Evolutionary conservation across 2,113 vertebrate genomes (phyloP).

Genomic region (Passer montanus): DNA sequence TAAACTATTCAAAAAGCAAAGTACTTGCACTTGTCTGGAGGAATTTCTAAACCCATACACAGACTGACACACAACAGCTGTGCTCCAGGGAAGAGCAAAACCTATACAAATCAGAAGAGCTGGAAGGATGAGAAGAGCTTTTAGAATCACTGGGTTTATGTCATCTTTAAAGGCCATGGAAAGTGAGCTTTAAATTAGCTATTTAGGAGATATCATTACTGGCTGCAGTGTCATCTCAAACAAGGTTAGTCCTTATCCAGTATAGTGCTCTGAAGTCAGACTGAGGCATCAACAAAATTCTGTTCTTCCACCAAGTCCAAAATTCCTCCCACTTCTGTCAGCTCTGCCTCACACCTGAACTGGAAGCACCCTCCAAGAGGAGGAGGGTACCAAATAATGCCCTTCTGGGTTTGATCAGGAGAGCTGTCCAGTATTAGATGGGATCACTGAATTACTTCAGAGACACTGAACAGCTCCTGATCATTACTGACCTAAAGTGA

Average conservation of each 20-base stretch:
- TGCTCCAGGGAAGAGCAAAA: not conserved
- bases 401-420: constrained; percentile 38
- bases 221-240: constrained; percentile 7
- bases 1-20: not conserved
- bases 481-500: constrained; percentile 53
- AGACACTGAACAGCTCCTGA: constrained; percentile 1
- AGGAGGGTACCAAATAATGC: constrained; percentile 43
- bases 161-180: not conserved
- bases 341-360: constrained; percentile 9
- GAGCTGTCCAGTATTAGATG: not conserved
- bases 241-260: not conserved
- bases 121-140: constrained; percentile 11
- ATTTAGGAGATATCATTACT: not conserved
- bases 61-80: not conserved
- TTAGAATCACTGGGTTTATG: not conserved
- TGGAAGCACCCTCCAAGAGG: not conserved
- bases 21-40: not conserved
- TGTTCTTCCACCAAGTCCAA: not conserved
- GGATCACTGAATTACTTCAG: not conserved
- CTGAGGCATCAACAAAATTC: not conserved
- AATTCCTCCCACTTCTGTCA: not conserved
- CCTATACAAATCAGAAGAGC: not conserved
- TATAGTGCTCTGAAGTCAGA: not conserved
- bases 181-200: constrained; percentile 12
- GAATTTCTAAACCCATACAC: not conserved